phyloP scores from a whole-genome alignment of 1,140 invertebrate genomes.

The Drosophila melanogaster region Release_6_plus_ISO1_MT NT_033777.3:30498501-30499000 shows the following conservation, averaged over 20 bases:
- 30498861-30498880: slow-evolving; percentile 94
- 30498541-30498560: too few species aligned
- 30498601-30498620: too few species aligned
- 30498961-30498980: slow-evolving; percentile 84
- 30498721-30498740: slow-evolving; percentile 6
- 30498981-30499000: background rate
- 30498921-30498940: slow-evolving; percentile 94
- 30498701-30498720: slow-evolving; percentile 2
- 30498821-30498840: slow-evolving; percentile 90
- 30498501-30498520: slow-evolving; percentile 6
- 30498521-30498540: too few species aligned
- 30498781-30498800: slow-evolving; percentile 70
- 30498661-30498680: background rate
- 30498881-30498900: slow-evolving; percentile 99
- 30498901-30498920: slow-evolving; percentile 96
- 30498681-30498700: background rate
- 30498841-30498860: slow-evolving; percentile 94
- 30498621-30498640: too few species aligned
- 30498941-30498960: slow-evolving; percentile 91
- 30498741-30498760: slow-evolving; percentile 19
- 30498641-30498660: too few species aligned
- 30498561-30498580: too few species aligned
- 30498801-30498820: background rate
- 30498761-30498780: slow-evolving; percentile 66
- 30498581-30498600: too few species aligned